phyloP scores from a whole-genome alignment of 2,888 invertebrate species.

The Corbicula japonica region DNA sequence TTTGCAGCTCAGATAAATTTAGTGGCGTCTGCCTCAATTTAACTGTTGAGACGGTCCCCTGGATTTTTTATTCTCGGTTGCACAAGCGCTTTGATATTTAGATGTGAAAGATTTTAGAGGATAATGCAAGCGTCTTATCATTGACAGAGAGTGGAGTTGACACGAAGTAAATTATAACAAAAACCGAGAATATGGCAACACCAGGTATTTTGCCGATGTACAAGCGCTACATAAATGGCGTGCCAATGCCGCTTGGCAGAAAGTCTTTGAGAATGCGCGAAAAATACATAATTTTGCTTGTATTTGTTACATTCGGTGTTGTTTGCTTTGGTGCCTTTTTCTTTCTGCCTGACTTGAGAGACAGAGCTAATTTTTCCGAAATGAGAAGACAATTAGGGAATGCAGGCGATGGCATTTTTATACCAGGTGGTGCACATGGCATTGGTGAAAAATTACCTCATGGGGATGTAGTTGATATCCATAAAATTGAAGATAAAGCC shows the following conservation, averaged over 20 bases:
- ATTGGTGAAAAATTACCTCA: constrained; percentile 68
- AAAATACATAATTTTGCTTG: constrained; percentile 96
- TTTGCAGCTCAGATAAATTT: too few relatives aligned
- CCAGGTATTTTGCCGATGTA: constrained; percentile 75
- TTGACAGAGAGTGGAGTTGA: constrained; percentile 56
- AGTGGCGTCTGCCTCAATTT: too few relatives aligned
- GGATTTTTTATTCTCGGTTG: too few relatives aligned
- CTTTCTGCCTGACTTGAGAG: constrained; percentile 96
- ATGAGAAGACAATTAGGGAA: constrained; percentile 84
- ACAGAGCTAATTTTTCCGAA: constrained; percentile 77
- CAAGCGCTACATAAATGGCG: constrained; percentile 80
- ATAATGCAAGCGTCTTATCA: constrained; percentile 51
- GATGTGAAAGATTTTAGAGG: too few relatives aligned
- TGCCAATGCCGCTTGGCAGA: constrained; percentile 85
- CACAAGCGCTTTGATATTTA: too few relatives aligned
- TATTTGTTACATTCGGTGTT: constrained; percentile 95
- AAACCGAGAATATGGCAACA: constrained; percentile 77
- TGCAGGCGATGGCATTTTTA: constrained; percentile 95
- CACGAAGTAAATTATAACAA: constrained; percentile 39
- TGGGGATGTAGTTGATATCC: constrained; percentile 77
- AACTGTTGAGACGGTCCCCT: too few relatives aligned
- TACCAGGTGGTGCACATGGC: constrained; percentile 88
- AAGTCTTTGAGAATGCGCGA: constrained; percentile 95
- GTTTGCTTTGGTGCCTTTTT: constrained; percentile 97
- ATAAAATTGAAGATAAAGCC: constrained; percentile 88